Conservation (phyloP, 2,888 invertebrate species). For the Philaethria dido region DNA sequence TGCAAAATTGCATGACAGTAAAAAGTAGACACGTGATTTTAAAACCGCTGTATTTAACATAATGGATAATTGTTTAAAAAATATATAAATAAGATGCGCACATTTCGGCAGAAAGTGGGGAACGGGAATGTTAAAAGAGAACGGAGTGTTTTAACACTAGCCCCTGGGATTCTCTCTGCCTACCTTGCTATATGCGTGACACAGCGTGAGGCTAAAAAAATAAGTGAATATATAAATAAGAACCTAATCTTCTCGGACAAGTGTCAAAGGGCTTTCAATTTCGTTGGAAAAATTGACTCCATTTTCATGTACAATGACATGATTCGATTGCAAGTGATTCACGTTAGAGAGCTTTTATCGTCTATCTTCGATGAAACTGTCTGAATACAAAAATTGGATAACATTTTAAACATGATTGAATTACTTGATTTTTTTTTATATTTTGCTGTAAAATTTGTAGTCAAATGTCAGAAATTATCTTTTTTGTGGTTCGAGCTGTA, state of each 20-base stretch:
- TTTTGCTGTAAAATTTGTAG: background rate
- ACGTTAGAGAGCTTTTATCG: conserved; percentile 27
- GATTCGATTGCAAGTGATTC: conserved; percentile 25
- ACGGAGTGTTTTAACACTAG: no score
- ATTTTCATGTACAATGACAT: conserved; percentile 27
- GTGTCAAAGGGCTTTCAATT: conserved; percentile 28
- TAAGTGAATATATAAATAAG: background rate
- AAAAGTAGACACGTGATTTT: no score
- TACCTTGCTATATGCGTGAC: no score
- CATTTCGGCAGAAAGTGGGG: no score
- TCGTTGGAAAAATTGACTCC: conserved; percentile 19
- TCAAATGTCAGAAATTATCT: background rate
- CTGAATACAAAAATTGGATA: conserved; percentile 8
- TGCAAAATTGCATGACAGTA: no score
- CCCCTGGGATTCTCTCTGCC: no score
- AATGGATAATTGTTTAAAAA: no score
- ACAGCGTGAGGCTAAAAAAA: no score
- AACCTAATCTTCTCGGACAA: conserved; percentile 1
- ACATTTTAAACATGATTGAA: conserved; percentile 4
- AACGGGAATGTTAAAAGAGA: no score
- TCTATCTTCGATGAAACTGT: background rate
- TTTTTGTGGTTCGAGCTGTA: no score
- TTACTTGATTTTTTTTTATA: background rate
- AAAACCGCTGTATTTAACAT: no score
- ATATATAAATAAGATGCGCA: no score